A percentile compares a stretch with the other conserved stretches of the same genome.
These are phyloP conservation scores for Tolypeutes matacus DNA, from an alignment of 2,797 vertebrate genomes.

Conservation along the genomic window DNA sequence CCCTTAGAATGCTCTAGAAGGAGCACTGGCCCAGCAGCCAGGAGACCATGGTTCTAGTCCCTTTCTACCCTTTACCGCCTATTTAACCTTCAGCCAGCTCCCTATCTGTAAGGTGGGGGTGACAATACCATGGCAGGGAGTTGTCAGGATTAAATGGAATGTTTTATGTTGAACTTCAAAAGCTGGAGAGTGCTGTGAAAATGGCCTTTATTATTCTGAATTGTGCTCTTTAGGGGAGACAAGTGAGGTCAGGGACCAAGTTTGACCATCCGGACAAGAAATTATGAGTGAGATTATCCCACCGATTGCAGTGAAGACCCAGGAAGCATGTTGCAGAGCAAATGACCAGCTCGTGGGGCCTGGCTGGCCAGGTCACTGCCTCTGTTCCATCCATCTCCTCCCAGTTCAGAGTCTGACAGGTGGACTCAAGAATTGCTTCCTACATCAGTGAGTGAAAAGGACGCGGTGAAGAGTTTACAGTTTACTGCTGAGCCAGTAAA, in stretches of 20 bases:
- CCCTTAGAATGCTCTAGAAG: conserved; percentile 59
- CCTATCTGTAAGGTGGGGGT: not conserved
- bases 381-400: not conserved
- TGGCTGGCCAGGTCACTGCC: conserved; percentile 11
- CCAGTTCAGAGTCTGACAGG: conserved; percentile 67
- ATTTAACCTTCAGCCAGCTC: conserved; percentile 15
- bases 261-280: conserved; percentile 38
- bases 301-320: not conserved
- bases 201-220: conserved; percentile 20
- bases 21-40: not conserved
- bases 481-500: conserved; percentile 73
- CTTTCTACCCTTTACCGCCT: not conserved
- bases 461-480: conserved; percentile 20
- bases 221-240: not conserved
- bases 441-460: conserved; percentile 56
- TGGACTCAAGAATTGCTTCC: conserved; percentile 59
- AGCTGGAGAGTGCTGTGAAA: not conserved
- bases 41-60: not conserved
- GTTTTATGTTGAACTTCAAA: conserved; percentile 19
- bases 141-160: conserved; percentile 18
- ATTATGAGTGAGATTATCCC: conserved; percentile 33
- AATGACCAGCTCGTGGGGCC: conserved; percentile 15
- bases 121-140: not conserved
- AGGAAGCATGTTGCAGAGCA: not conserved
- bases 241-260: conserved; percentile 13